Evolutionary conservation across 1,140 invertebrate genomes (phyloP), one percentile per base, ranked within the genome.

Genomic region (Aphelinus certus): DNA sequence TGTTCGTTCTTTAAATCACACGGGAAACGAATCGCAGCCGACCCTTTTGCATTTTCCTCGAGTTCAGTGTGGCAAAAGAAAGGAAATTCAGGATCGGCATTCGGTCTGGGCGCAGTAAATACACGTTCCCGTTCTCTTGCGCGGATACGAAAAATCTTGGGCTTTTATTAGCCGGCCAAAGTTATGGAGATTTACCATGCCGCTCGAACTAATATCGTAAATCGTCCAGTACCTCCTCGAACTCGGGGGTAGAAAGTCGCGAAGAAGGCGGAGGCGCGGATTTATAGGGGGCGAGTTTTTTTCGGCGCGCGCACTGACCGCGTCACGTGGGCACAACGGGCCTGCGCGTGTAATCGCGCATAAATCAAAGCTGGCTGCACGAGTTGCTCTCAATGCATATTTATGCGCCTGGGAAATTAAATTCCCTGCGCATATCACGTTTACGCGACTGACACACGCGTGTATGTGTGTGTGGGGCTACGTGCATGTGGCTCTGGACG

Each of bases 321-420:
- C 26, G 26, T 26, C 26, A 26, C 26, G 26, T 26, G 26, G 26
- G 26, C 26, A 26, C 26, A 26, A 26, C 26, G 26, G 26, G 26
- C 26, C 78, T 68, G 76, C 73, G 76, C 62, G 65, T 10, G 77
- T 83, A 83, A 82, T 81, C 80, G 75, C 68, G 77, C 79, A 83
- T 82, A 81, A 84, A 84, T 84, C 81, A 82, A 73, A 77, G 56
- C 62, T 73, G 77, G 71, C 57, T 77, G 75, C 47, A 7, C 45
- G 51, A 1, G 49, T 51, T 47, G 62, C 70, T 70, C 66, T 61
- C 77, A 75, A 81, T 81, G 80, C 80, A 83, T 83, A 84, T 85
- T 82, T 84, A 83, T 82, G 80, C 79, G 67, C 75, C 67, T 72
- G 80, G 76, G 75, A 84, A 84, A 85, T 84, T 81, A 84, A 85